phyloP scores from a whole-genome alignment of 1,140 invertebrate species.

The Pomacea maculata region DNA sequence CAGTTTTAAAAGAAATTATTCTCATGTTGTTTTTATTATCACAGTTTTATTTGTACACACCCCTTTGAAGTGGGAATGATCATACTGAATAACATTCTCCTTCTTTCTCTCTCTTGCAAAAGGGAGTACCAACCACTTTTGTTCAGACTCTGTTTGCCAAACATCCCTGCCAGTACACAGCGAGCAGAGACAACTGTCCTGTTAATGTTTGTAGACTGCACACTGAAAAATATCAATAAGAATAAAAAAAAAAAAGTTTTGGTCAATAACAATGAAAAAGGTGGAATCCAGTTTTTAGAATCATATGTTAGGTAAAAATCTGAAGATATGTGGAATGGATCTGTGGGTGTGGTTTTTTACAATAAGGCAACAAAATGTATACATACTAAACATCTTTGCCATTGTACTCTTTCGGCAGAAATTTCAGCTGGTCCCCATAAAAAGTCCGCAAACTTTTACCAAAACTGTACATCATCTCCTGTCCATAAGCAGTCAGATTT shows the following conservation, averaged over 20 bases:
- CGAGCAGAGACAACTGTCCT: constrained; percentile 45
- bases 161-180: constrained; percentile 47
- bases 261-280: no score
- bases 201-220: constrained; percentile 48
- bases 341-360: neutral
- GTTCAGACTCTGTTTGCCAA: constrained; percentile 31
- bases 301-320: neutral
- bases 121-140: constrained; percentile 12
- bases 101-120: neutral
- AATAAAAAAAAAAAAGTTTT: no score
- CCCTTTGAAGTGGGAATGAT: no score
- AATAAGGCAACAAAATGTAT: neutral
- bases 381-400: constrained; percentile 29
- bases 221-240: constrained; percentile 27
- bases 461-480: constrained; percentile 48
- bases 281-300: no score
- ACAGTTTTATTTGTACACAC: no score
- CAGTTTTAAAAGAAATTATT: no score
- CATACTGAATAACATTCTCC: neutral
- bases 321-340: neutral
- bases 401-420: constrained; percentile 34
- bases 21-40: no score
- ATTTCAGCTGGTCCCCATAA: constrained; percentile 40
- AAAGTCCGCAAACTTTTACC: constrained; percentile 33
- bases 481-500: constrained; percentile 43